Evolutionary conservation across 2,113 vertebrate species (phyloP), one percentile per base, ranked within the genome.

Genomic region (Heteronetta atricapilla): DNA sequence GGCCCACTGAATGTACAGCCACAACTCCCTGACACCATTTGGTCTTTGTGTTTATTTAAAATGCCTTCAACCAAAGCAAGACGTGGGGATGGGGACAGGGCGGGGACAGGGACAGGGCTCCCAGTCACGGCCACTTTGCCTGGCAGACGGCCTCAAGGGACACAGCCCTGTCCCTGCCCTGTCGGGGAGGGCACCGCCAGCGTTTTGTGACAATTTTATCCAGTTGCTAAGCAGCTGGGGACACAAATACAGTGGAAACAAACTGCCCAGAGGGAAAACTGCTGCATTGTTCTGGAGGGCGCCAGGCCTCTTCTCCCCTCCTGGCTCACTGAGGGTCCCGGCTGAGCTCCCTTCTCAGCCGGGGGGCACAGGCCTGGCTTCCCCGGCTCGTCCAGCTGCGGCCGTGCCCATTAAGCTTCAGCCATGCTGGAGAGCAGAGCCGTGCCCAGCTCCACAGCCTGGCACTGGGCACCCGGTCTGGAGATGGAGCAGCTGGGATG

Each of bases 201-300:
- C 38, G 4, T 77, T 67, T 93, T 64, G 85, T 78, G 94, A 91
- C 91, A 48, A 40, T 95, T 94, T 89, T 94, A 93, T 86, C 76
- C 95, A 44, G 94, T 94, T 94, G 95, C 94, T 90, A 88, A 75
- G 95, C 85, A 96, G 84, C 87, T 74, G 68, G 75, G 72, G 88
- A 94, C 89, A 91, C 60, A 96, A 93, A 95, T 53, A 94, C 13
- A 86, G 13, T 2, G 34, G 31, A 90, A 90, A 95, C 79, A 86
- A 56, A 53, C 6, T 4, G 46, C 21, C 85, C 73, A 5, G 0
- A 55, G 76, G 70, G 87, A 75, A 74, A 77, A 68, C 0, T 11
- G 21, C 28, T 10, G 1, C 0, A 1, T 19, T 75, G 60, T 59
- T 60, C 56, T 14, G 40, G 78, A 80, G 48, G 38, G 26, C 53